These are phyloP conservation scores for Passer domesticus DNA, from an alignment of 2,113 vertebrate genomes.

Conservation along the genomic window DNA sequence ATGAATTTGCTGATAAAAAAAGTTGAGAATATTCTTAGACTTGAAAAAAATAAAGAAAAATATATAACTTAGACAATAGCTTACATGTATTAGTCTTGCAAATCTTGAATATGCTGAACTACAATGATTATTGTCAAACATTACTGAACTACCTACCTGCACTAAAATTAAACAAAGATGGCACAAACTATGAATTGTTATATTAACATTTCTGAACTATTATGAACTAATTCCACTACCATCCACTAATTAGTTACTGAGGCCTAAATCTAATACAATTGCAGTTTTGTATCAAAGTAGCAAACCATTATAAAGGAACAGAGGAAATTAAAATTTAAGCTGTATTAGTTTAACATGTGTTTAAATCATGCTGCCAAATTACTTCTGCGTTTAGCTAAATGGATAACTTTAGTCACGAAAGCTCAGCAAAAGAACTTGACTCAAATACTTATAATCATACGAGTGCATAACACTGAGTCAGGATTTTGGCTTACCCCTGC, in stretches of 20 bases:
- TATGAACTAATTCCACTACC: constrained; percentile 27
- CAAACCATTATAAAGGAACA: constrained; percentile 55
- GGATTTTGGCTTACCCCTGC: neutral
- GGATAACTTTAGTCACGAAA: neutral
- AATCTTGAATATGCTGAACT: neutral
- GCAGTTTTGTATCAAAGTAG: constrained; percentile 36
- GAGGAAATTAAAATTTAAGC: constrained; percentile 62
- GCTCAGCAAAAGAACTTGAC: neutral
- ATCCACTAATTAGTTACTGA: constrained; percentile 13
- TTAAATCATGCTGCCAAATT: constrained; percentile 42
- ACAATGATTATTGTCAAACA: neutral
- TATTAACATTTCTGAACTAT: constrained; percentile 29
- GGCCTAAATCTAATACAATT: constrained; percentile 37
- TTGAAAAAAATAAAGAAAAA: constrained; percentile 9
- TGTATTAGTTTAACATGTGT: constrained; percentile 48
- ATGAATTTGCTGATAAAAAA: neutral
- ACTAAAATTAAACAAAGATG: constrained; percentile 8
- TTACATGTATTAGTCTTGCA: neutral
- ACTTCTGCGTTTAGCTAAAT: neutral
- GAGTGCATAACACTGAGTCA: neutral
- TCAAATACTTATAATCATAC: neutral
- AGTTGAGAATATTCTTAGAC: neutral
- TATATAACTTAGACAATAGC: neutral
- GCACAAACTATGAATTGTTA: neutral
- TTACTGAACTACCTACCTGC: neutral